Conservation (phyloP, 2,888 invertebrate species). For the Protodeltote pygarga region DNA sequence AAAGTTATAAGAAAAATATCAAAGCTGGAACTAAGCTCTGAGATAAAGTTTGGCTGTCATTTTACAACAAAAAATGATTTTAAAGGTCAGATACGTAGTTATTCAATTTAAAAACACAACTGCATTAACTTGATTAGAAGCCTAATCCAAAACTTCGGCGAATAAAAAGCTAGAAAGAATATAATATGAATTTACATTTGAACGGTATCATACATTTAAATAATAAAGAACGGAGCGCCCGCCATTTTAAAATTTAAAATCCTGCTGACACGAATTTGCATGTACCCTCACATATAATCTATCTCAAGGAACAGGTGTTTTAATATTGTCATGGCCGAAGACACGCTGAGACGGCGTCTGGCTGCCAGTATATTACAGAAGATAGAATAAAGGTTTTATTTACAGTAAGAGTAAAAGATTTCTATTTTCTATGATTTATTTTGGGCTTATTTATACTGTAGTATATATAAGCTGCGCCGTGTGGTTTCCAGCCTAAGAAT, state of each 20-base stretch:
- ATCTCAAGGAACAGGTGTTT: constrained; percentile 32
- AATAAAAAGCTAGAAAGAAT: not conserved
- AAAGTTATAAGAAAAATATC: too few species aligned
- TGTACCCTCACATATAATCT: constrained; percentile 19
- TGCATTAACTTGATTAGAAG: too few species aligned
- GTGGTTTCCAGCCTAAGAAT: too few species aligned
- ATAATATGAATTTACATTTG: not conserved
- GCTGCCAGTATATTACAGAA: constrained; percentile 24
- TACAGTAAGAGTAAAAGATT: constrained; percentile 15
- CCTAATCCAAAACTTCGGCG: too few species aligned
- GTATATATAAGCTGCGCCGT: too few species aligned
- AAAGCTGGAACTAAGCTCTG: too few species aligned
- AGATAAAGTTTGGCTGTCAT: too few species aligned
- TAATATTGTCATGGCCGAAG: constrained; percentile 29
- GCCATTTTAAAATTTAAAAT: constrained; percentile 32
- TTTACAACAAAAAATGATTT: too few species aligned
- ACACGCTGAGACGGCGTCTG: constrained; percentile 34
- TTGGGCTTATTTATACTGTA: not conserved
- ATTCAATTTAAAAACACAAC: too few species aligned
- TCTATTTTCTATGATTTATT: not conserved
- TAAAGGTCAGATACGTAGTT: too few species aligned
- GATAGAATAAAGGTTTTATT: constrained; percentile 22
- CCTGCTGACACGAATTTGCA: constrained; percentile 20
- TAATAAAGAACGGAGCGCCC: too few species aligned
- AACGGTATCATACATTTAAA: too few species aligned